Evolutionary conservation across 2,888 invertebrate genomes (phyloP).

Genomic region (Pegoplata infirma): DNA sequence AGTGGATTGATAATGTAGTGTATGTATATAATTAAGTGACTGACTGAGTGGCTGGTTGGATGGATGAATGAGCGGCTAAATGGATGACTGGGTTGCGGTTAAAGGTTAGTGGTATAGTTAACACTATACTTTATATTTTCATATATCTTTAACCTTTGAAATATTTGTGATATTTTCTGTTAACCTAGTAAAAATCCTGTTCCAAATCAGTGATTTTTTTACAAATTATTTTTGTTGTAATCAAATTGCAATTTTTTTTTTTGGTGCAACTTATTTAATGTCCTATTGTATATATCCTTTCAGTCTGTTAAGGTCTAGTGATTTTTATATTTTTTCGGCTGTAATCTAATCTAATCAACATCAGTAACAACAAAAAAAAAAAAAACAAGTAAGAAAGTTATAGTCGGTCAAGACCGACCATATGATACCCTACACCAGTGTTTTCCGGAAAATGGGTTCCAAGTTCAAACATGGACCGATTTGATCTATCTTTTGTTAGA

Average conservation of each 20-base stretch:
- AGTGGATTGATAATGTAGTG: too few species aligned
- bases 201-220: constrained; percentile 53
- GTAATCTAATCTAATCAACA: constrained; percentile 41
- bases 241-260: background rate
- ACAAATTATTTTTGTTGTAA: background rate
- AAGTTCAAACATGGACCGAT: too few species aligned
- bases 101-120: constrained; percentile 28
- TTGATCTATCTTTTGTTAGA: too few species aligned
- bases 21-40: background rate
- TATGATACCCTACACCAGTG: too few species aligned
- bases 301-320: background rate
- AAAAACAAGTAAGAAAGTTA: too few species aligned
- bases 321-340: background rate
- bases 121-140: background rate
- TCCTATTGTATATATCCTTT: constrained; percentile 34
- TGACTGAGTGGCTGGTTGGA: too few species aligned
- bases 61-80: too few species aligned
- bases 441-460: too few species aligned
- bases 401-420: too few species aligned
- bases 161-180: constrained; percentile 24
- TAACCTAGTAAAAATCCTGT: constrained; percentile 40
- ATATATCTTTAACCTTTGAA: too few species aligned
- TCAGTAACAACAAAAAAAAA: too few species aligned
- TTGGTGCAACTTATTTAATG: background rate
- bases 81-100: too few species aligned